These are phyloP conservation scores for Akabosia matsudoensis DNA, from an alignment of 1,140 invertebrate species.

Conservation along the genomic window DNA sequence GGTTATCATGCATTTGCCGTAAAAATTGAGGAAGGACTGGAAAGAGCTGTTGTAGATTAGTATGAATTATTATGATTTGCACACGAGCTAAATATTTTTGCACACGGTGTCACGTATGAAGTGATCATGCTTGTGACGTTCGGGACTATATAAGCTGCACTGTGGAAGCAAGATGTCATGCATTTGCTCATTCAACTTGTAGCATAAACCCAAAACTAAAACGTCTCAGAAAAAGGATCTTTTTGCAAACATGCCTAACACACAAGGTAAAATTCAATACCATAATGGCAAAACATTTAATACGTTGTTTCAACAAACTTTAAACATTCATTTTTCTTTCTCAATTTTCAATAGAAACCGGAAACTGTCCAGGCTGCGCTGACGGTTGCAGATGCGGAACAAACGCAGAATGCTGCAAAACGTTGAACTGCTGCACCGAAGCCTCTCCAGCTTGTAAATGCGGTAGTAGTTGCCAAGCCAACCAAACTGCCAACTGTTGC, in stretches of 20 bases:
- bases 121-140: too few species aligned
- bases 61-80: neutral
- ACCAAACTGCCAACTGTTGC: neutral
- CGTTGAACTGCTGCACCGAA: neutral
- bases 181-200: too few species aligned
- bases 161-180: too few species aligned
- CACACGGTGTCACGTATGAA: neutral
- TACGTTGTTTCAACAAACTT: neutral
- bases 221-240: neutral
- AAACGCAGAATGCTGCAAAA: neutral
- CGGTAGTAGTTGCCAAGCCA: neutral
- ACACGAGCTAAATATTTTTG: too few species aligned
- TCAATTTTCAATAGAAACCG: neutral
- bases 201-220: neutral
- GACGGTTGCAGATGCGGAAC: neutral
- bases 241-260: neutral
- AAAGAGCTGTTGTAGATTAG: too few species aligned
- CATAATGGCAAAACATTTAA: neutral
- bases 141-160: too few species aligned
- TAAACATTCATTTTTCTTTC: neutral
- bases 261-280: neutral
- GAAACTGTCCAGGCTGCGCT: neutral
- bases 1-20: too few species aligned
- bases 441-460: too few species aligned
- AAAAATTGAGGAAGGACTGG: too few species aligned